These are phyloP conservation scores for Heterodera carotae DNA, from an alignment of 1,140 invertebrate genomes.

Conservation along the genomic window DNA sequence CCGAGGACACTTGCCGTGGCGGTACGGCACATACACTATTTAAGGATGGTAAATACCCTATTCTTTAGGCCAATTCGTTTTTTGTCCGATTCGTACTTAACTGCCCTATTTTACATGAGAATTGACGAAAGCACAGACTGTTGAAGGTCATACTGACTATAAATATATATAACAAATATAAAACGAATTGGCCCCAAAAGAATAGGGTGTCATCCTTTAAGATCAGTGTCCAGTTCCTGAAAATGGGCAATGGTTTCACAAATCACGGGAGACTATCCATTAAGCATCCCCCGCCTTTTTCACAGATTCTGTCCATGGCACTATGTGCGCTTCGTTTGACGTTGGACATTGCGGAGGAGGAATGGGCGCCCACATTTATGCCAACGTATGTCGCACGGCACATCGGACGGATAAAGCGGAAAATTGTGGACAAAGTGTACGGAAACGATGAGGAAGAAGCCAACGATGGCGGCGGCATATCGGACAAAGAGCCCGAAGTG, in stretches of 20 bases:
- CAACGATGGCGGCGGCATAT: not conserved
- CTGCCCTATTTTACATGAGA: no score
- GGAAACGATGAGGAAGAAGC: not conserved
- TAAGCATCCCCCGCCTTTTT: not conserved
- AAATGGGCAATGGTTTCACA: no score
- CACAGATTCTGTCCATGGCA: conserved; percentile 29
- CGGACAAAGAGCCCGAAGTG: not conserved
- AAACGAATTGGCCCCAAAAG: no score
- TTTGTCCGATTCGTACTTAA: no score
- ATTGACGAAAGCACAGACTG: no score
- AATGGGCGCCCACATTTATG: conserved; percentile 25
- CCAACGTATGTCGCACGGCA: not conserved
- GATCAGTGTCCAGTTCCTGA: no score
- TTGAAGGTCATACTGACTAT: no score
- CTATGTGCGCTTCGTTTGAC: conserved; percentile 15
- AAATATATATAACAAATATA: no score
- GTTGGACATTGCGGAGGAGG: conserved; percentile 12
- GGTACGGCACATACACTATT: not conserved
- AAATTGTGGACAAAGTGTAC: conserved; percentile 31
- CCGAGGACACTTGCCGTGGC: conserved; percentile 39
- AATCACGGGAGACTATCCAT: no score
- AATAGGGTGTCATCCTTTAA: no score
- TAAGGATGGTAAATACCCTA: no score
- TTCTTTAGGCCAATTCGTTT: no score
- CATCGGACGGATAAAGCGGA: conserved; percentile 17